Evolutionary conservation across 2,113 vertebrate genomes (phyloP).

Genomic region (Peromyscus californicus): DNA sequence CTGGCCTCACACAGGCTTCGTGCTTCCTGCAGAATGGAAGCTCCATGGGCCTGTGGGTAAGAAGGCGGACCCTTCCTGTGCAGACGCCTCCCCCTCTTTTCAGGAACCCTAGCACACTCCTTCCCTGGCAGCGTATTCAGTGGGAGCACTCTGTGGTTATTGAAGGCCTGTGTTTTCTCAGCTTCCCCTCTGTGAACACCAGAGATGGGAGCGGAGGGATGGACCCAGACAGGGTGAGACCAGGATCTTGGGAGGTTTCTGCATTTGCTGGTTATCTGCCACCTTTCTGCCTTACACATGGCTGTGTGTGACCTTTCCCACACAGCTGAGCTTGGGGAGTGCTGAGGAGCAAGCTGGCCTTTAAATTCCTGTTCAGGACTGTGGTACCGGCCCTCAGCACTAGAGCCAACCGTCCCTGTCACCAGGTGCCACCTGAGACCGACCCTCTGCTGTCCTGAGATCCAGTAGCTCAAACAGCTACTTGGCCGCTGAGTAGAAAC

Average conservation of each 20-base stretch:
- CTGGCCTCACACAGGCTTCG: neutral
- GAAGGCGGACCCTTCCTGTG: neutral
- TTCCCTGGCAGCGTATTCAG: neutral
- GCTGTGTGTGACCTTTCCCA: neutral
- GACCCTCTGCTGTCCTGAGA: neutral
- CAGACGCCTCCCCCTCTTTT: neutral
- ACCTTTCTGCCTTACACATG: neutral
- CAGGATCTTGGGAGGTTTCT: neutral
- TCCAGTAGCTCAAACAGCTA: neutral
- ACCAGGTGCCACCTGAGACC: neutral
- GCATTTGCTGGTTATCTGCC: fast-evolving
- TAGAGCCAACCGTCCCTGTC: neutral
- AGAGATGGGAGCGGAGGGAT: neutral
- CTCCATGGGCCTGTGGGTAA: neutral
- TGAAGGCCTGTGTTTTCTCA: neutral
- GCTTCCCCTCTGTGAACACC: neutral
- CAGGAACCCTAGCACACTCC: neutral
- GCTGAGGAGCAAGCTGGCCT: too few relatives aligned
- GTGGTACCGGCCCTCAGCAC: neutral
- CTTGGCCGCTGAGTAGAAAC: neutral
- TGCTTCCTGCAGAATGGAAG: neutral
- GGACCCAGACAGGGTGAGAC: neutral
- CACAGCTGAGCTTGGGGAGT: neutral
- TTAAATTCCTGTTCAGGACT: neutral
- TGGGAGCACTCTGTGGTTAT: neutral